A percentile compares a stretch with the other conserved stretches of the same genome.
Conservation (phyloP, 2,888 invertebrate species). For the Lordiphosa fenestrarum region DNA sequence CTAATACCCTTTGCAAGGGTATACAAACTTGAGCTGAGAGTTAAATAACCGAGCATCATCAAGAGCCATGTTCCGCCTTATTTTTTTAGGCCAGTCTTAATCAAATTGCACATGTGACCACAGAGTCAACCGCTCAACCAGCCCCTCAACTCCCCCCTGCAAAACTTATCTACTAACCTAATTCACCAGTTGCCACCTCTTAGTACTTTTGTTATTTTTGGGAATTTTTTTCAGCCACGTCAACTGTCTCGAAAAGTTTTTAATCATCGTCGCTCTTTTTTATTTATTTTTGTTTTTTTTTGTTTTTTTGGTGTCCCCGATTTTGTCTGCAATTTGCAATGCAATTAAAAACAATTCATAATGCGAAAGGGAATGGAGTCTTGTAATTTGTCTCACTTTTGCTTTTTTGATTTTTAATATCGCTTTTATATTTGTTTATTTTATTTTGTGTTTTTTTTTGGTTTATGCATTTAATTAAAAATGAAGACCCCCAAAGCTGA, state of each 20-base stretch:
- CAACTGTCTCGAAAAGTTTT: slow-evolving; percentile 65
- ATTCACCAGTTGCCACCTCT: slow-evolving; percentile 28
- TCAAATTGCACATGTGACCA: slow-evolving; percentile 57
- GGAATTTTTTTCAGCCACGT: slow-evolving; percentile 53
- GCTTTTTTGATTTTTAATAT: slow-evolving; percentile 56
- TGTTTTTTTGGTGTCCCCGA: slow-evolving; percentile 44
- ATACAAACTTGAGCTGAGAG: not conserved
- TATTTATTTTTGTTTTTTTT: too few relatives aligned
- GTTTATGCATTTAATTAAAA: slow-evolving; percentile 66
- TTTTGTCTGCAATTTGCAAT: slow-evolving; percentile 50
- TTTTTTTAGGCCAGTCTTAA: slow-evolving; percentile 32
- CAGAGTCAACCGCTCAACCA: slow-evolving; percentile 14
- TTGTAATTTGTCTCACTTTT: slow-evolving; percentile 45
- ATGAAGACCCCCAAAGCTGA: slow-evolving; percentile 33
- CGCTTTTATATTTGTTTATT: slow-evolving; percentile 36
- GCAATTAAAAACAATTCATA: slow-evolving; percentile 72
- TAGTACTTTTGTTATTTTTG: slow-evolving; percentile 8
- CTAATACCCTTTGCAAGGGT: too few relatives aligned
- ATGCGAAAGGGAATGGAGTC: slow-evolving; percentile 29
- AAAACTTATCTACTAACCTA: slow-evolving; percentile 32
- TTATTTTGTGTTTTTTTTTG: slow-evolving; percentile 19
- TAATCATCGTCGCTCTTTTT: slow-evolving; percentile 58
- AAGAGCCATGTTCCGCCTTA: slow-evolving; percentile 9
- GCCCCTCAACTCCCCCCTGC: not conserved
- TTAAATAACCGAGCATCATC: too few relatives aligned